These are phyloP conservation scores for Haemorhous mexicanus DNA, from an alignment of 2,113 vertebrate species.

Conservation along the genomic window DNA sequence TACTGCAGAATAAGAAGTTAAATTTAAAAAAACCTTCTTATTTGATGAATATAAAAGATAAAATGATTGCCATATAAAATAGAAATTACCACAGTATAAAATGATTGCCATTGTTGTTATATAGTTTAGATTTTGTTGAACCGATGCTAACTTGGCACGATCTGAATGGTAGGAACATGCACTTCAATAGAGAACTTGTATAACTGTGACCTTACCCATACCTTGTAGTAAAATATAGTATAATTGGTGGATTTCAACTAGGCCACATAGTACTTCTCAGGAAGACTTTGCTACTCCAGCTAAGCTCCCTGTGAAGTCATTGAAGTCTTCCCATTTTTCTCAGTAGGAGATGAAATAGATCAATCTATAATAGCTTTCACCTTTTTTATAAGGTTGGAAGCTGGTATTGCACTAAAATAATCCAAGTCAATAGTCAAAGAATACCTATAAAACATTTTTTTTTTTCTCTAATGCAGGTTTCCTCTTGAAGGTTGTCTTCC, in stretches of 20 bases:
- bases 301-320: not conserved
- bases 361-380: not conserved
- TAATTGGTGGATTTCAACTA: not conserved
- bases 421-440: not conserved
- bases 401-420: not conserved
- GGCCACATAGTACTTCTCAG: not conserved
- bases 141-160: not conserved
- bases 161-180: not conserved
- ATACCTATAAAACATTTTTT: not conserved
- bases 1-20: not conserved
- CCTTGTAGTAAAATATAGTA: not conserved
- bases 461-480: not conserved
- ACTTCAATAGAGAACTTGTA: not conserved
- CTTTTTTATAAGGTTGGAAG: not conserved
- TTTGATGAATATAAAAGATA: not conserved
- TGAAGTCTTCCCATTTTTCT: conserved; percentile 1
- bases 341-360: not conserved
- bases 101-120: not conserved
- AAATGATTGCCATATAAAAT: not conserved
- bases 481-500: not conserved
- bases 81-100: not conserved
- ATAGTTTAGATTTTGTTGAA: not conserved
- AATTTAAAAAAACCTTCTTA: not conserved
- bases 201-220: not conserved
- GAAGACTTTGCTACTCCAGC: not conserved